Base-by-base conservation (phyloP, 2,113 vertebrate genomes). In the Passer montanus region DNA sequence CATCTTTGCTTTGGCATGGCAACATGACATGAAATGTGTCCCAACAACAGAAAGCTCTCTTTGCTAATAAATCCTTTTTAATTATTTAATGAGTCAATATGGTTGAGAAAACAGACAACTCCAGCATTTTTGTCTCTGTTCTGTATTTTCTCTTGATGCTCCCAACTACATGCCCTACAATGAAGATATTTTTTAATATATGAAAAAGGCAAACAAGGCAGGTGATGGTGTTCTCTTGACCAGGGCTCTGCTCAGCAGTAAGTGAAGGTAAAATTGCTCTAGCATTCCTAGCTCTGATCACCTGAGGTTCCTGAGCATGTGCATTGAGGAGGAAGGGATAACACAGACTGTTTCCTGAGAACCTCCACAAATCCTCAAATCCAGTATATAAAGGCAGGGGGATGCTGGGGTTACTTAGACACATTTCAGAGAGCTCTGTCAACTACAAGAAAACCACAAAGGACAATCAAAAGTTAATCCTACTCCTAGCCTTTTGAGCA, bases 151-250 rank as follows among this genome's bases (percentile, higher is more conserved):
- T 67, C 41, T 37, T 41, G 31, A 35, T 67, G 28, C 3, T 89
- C 27, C 30, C n/a, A 50, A 53, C 10, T 64, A 62, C 0, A 0
- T 31, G 24, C 19, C n/a, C 30, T 46, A 24, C 30, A 80, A 53
- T 2, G 16, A 49, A 88, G 46, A 56, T n/a, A 37, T 2, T 46
- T 52, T 59, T 62, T 35, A 41, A 20, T 15, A 46, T 41, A 72
- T 50, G 20, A 28, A 37, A 72, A 91, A 80, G 50, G 22, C 53
- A 49, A 80, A 30, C 47, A 68, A 73, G 23, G 44, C 70, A 89
- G 62, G 24, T 41, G 69, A 90, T 15, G 31, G 24, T 58, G n/a
- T n/a, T 55, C n/a, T 28, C 46, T 33, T 58, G 60, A 37, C 9
- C 74, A 93, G 50, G 63, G 46, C 23, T 79, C 55, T 91, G 50